phyloP scores from a whole-genome alignment of 2,888 invertebrate species.

The Gandaritis pyraliata region DNA sequence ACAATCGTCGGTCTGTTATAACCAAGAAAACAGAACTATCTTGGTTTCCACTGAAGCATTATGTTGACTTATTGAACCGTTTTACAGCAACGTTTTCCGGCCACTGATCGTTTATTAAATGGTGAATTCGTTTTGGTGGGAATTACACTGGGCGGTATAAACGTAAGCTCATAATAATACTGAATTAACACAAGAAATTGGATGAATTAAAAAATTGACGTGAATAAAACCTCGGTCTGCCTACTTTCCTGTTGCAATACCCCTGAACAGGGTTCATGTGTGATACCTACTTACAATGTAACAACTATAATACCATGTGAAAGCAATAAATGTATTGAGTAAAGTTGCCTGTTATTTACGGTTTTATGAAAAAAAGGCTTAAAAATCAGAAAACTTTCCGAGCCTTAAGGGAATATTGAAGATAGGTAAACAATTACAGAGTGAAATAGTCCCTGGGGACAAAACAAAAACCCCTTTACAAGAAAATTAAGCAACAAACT shows the following conservation, averaged over 20 bases:
- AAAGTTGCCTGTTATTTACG: no score
- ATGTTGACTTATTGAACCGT: conserved; percentile 38
- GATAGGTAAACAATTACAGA: background rate
- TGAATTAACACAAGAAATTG: no score
- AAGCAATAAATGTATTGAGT: no score
- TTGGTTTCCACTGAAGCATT: conserved; percentile 30
- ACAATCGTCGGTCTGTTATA: conserved; percentile 9
- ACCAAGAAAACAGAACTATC: conserved; percentile 32
- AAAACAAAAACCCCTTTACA: conserved; percentile 3
- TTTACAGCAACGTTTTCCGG: conserved; percentile 50
- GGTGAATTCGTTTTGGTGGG: conserved; percentile 52
- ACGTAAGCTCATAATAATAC: no score
- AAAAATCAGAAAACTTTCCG: background rate
- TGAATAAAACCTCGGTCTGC: no score
- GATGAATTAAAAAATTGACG: no score
- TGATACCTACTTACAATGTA: no score
- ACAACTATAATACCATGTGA: no score
- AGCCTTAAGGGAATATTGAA: background rate
- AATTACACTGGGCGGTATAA: no score
- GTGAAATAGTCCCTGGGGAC: background rate
- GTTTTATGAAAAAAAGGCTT: no score
- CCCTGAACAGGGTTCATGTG: no score
- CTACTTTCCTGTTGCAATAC: no score
- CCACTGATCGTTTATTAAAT: conserved; percentile 56
- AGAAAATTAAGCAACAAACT: conserved; percentile 33